Evolutionary conservation across 2,113 vertebrate genomes (phyloP), one percentile per base, ranked within the genome.

Genomic region (Eidolon helvum): DNA sequence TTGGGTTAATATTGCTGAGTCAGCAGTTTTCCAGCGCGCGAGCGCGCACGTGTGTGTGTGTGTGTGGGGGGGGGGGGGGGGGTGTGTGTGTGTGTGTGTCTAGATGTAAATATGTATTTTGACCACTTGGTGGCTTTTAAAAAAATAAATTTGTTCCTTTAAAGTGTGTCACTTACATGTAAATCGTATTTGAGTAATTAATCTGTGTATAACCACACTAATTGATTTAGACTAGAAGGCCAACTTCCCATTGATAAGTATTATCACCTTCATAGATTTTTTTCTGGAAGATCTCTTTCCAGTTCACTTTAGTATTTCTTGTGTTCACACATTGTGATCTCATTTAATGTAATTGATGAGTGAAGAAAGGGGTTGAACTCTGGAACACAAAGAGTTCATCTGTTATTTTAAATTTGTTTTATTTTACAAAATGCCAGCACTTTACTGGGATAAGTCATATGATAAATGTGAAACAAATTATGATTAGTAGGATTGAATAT

Each of bases 61-160:
- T 48, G 45, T 48, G 21, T 83, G 18, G n/a, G n/a, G n/a, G n/a
- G n/a, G n/a, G n/a, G n/a, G n/a, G n/a, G n/a, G n/a, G n/a, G n/a
- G n/a, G n/a, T 48, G 2, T 48, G 2, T 48, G 45, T 48, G 45
- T 48, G 45, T 48, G 45, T 48, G 21, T 83, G 18, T 4, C 33
- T 95, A 83, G 80, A 50, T 79, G 16, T 55, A 82, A 92, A 14
- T 68, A 26, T 14, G 12, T 86, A 43, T 85, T 95, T 95, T 85
- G 33, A 55, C 55, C 50, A 79, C 53, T 74, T 91, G 53, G 22
- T 92, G 53, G 53, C 45, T 90, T 95, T 95, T 91, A 45, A 74
- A 91, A 87, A 78, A 86, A 57, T 21, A 53, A 57, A 50, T 1
- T 65, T 74, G 10, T 91, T 83, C 18, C 75, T 74, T 75, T 74